Base-by-base conservation (phyloP, 2,888 invertebrate genomes). In the Abrostola tripartita region DNA sequence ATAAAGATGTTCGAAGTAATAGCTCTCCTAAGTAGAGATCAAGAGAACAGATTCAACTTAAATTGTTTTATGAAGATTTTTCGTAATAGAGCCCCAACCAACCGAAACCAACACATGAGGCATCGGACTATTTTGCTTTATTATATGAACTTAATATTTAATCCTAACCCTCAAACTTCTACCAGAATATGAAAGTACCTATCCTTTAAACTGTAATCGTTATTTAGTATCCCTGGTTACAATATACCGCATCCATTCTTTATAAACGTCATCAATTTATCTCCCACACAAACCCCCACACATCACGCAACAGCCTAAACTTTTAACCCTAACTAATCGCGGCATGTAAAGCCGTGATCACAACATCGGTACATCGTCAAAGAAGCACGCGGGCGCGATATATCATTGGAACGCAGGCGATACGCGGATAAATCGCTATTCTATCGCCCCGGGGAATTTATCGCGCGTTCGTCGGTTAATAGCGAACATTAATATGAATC, bases 401-500 rank as follows among this genome's bases (percentile, higher is more conserved):
- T 72, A 78, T 79, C 79, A 79, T 58, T 70, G 73, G 57, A 69
- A 71, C 80, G 77, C 77, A 70, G 55, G 68, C 81, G 82, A 82
- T 85, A 84, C 84, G 82, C 82, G 84, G 85, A 88, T 85, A 88
- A 90, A 90, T 89, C 87, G 90, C 81, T 85, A 85, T 88, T 88
- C 89, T 87, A 89, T 90, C 87, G 89, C 88, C 83, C 78, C 65
- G 37, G 73, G 83, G 85, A 82, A 79, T 89, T 88, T 87, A 88
- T 87, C 82, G 87, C 81, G 81, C 86, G 86, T 81, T 81, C 81
- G 66, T 70, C 74, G 79, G 82, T 85, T 91, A 91, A 92, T 91
- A 89, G 90, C 83, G 60, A 79, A 82, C 88, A 90, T 91, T 90
- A 90, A 90, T 91, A 90, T 88, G 81, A 87, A 82, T 81, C 85